phyloP scores from a whole-genome alignment of 2,888 invertebrate species.

The Enchytraeus crypticus region DNA sequence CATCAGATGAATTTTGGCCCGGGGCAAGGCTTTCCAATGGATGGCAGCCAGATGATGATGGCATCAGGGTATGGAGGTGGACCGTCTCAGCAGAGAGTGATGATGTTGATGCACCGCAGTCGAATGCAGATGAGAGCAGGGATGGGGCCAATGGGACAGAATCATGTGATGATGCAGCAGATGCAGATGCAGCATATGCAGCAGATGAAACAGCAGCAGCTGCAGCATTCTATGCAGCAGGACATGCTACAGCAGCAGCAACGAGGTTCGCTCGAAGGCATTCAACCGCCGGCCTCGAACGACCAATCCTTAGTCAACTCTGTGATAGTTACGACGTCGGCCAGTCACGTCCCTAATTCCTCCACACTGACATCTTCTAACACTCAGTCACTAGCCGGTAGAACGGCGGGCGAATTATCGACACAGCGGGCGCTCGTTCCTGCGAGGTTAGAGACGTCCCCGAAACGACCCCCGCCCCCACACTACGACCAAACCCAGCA shows the following conservation, averaged over 20 bases:
- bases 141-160: slow-evolving; percentile 3
- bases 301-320: too few species aligned
- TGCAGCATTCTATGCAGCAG: slow-evolving; percentile 23
- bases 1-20: too few species aligned
- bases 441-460: neutral
- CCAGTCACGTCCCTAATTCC: slow-evolving; percentile 4
- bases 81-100: neutral
- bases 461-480: neutral
- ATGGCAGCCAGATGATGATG: too few species aligned
- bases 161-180: slow-evolving; percentile 38
- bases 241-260: neutral
- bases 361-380: neutral
- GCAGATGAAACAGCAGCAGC: slow-evolving; percentile 36
- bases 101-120: too few species aligned
- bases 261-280: neutral
- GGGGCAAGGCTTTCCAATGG: too few species aligned
- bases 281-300: neutral
- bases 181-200: slow-evolving; percentile 47
- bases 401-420: neutral
- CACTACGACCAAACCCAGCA: neutral
- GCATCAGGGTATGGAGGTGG: slow-evolving; percentile 1
- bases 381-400: neutral
- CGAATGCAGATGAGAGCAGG: neutral
- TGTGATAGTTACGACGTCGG: too few species aligned
- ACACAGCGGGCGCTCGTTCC: neutral